Conservation (phyloP, 2,888 invertebrate species). For the Acanthoscelides obtectus region DNA sequence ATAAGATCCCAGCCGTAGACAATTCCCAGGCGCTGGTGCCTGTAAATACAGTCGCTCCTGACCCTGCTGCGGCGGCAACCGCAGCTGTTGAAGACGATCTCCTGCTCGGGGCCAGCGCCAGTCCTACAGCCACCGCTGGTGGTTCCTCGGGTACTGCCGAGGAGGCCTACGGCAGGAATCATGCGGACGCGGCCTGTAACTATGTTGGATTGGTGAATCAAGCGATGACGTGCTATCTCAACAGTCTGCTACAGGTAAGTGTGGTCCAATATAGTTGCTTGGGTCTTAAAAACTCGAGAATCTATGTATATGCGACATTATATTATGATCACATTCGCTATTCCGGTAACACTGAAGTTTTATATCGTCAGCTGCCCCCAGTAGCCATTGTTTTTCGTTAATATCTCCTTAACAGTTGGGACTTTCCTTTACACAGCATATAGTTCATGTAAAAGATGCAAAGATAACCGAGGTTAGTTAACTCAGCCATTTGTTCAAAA, state of each 20-base stretch:
- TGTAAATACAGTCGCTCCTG: not conserved
- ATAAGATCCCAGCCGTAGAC: not conserved
- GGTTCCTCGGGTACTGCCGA: not conserved
- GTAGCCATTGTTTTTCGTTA: no score
- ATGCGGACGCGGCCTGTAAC: conserved; percentile 16
- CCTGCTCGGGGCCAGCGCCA: conserved; percentile 47
- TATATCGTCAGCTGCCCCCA: no score
- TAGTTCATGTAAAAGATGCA: no score
- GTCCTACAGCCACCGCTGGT: conserved; percentile 37
- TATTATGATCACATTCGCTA: no score
- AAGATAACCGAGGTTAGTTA: no score
- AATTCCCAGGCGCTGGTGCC: not conserved
- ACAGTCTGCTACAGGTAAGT: conserved; percentile 69
- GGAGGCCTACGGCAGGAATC: not conserved
- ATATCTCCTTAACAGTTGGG: no score
- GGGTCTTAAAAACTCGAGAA: no score
- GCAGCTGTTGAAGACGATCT: conserved; percentile 45
- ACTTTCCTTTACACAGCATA: no score
- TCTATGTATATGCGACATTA: no score
- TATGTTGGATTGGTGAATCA: conserved; percentile 83
- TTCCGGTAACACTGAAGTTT: no score
- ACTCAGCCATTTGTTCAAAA: no score
- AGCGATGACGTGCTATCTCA: conserved; percentile 90
- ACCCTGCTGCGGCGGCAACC: conserved; percentile 5
- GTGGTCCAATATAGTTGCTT: not conserved